Percentiles rank a stretch among this genome's conserved stretches.
phyloP scores from a whole-genome alignment of 2,797 vertebrate genomes.

The Chaenodraco wilsoni region DNA sequence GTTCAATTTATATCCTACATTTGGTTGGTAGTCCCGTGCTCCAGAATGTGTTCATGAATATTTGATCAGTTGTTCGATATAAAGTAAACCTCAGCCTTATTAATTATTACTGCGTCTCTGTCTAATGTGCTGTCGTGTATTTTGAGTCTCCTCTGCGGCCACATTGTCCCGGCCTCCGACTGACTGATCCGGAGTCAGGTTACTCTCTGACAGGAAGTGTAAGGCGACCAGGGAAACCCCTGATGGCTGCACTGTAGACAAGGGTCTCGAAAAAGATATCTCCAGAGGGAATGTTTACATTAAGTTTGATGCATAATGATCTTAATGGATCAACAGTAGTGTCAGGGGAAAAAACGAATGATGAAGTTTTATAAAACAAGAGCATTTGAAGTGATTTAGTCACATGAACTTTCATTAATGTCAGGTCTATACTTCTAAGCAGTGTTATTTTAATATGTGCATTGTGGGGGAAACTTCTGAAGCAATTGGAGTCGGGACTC shows the following conservation, averaged over 20 bases:
- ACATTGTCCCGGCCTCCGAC: constrained; percentile 3
- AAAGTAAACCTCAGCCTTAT: constrained; percentile 46
- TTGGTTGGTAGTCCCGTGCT: background rate
- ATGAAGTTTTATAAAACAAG: background rate
- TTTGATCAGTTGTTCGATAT: constrained; percentile 36
- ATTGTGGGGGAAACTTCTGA: no score
- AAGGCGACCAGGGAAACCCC: constrained; percentile 37
- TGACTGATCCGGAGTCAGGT: constrained; percentile 44
- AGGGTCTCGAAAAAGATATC: constrained; percentile 16
- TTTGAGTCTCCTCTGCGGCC: constrained; percentile 17
- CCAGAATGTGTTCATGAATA: constrained; percentile 29
- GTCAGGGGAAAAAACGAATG: background rate
- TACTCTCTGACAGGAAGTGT: constrained; percentile 59
- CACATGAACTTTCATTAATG: background rate
- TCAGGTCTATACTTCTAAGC: no score
- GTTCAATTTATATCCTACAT: constrained; percentile 23
- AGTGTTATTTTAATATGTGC: no score
- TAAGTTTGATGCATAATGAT: background rate
- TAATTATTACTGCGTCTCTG: constrained; percentile 44
- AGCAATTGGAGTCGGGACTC: no score
- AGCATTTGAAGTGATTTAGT: background rate
- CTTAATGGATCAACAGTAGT: background rate
- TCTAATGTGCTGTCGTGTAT: background rate
- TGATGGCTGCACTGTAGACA: constrained; percentile 2
- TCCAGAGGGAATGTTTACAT: background rate